Evolutionary conservation across 2,888 invertebrate species (phyloP).

Genomic region (Amitus sp.): DNA sequence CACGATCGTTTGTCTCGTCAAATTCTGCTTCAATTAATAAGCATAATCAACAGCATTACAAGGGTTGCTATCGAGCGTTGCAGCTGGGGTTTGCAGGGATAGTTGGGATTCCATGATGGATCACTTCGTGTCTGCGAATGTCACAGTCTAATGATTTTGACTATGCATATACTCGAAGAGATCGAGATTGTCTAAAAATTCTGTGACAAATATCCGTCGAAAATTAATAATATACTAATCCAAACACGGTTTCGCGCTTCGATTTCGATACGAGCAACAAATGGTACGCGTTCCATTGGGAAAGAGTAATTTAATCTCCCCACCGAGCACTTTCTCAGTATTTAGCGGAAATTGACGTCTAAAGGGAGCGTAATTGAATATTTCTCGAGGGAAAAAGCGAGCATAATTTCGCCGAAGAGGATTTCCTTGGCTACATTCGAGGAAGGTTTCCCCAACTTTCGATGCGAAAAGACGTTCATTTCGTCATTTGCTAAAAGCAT

Average conservation of each 20-base stretch:
- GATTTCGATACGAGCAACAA: slow-evolving; percentile 44
- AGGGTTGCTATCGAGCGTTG: slow-evolving; percentile 19
- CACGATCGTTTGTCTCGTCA: too few species aligned
- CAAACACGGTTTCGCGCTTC: slow-evolving; percentile 48
- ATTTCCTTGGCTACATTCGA: slow-evolving; percentile 34
- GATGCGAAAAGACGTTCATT: too few species aligned
- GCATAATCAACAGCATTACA: slow-evolving; percentile 31
- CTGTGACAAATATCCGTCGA: not conserved
- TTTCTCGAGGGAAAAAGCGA: slow-evolving; percentile 47
- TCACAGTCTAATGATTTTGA: not conserved
- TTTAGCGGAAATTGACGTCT: slow-evolving; percentile 48
- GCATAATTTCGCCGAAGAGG: slow-evolving; percentile 38
- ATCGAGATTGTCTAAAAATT: too few species aligned
- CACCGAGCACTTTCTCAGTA: slow-evolving; percentile 45
- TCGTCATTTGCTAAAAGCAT: not conserved
- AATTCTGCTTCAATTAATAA: slow-evolving; percentile 24
- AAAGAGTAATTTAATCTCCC: slow-evolving; percentile 46
- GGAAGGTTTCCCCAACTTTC: slow-evolving; percentile 24
- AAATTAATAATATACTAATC: slow-evolving; percentile 29
- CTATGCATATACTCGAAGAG: too few species aligned
- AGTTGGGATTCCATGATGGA: slow-evolving; percentile 13
- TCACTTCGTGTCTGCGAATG: slow-evolving; percentile 1
- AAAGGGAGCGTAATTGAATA: slow-evolving; percentile 52
- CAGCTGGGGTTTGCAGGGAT: slow-evolving; percentile 16
- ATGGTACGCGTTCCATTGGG: slow-evolving; percentile 45